A percentile compares a stretch with the other conserved stretches of the same genome.
These are phyloP conservation scores for Empidonax alnorum DNA, from an alignment of 2,113 vertebrate genomes.

Conservation along the genomic window DNA sequence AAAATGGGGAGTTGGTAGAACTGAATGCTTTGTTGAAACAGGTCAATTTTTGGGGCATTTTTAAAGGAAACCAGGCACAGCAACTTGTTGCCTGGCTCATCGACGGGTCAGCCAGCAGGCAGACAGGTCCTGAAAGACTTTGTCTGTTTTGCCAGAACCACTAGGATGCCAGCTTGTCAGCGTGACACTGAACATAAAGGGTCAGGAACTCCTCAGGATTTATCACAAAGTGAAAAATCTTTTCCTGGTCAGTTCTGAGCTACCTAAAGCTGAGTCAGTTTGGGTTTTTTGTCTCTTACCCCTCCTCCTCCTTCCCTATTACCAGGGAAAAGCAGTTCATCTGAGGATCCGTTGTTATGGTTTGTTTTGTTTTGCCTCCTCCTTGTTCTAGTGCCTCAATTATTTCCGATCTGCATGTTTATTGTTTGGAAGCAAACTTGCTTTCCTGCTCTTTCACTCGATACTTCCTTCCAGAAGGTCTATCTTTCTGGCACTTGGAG, in stretches of 20 bases:
- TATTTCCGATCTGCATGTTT: conserved; percentile 50
- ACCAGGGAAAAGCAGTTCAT: not conserved
- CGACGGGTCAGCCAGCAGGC: not conserved
- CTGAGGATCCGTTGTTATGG: not conserved
- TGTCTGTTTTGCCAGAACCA: not conserved
- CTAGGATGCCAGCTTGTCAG: not conserved
- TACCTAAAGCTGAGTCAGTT: not conserved
- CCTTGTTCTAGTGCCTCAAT: conserved; percentile 38
- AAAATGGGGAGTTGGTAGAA: not conserved
- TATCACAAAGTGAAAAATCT: not conserved
- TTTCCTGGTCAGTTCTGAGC: not conserved
- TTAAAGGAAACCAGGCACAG: not conserved
- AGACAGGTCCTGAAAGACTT: not conserved
- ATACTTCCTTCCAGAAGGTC: conserved; percentile 33
- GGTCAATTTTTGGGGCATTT: not conserved
- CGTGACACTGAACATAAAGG: not conserved
- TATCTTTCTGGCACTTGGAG: conserved; percentile 64
- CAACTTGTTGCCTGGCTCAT: not conserved
- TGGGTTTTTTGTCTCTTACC: not conserved
- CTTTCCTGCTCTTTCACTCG: conserved; percentile 62
- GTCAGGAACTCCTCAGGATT: not conserved
- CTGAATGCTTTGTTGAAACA: not conserved
- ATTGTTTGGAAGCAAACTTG: conserved; percentile 1
- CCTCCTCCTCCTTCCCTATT: not conserved
- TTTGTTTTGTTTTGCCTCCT: conserved; percentile 46